A percentile compares a stretch with the other conserved stretches of the same genome.
Conservation (phyloP, 1,140 invertebrate genomes). For the Dysdera silvatica region DNA sequence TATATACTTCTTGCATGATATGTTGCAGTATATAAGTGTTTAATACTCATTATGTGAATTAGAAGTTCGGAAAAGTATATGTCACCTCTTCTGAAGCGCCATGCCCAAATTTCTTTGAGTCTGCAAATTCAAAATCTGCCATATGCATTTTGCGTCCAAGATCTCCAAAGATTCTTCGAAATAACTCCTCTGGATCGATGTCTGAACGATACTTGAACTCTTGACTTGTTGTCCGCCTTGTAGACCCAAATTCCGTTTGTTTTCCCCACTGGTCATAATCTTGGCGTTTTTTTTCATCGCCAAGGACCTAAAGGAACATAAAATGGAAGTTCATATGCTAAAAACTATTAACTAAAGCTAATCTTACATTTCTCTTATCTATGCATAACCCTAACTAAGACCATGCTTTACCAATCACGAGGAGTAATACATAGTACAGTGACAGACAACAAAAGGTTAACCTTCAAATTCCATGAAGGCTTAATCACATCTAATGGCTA, state of each 20-base stretch:
- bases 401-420: too few species aligned
- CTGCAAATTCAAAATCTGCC: slow-evolving; percentile 60
- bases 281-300: slow-evolving; percentile 82
- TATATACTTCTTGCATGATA: too few species aligned
- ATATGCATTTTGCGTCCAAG: slow-evolving; percentile 22
- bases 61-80: not conserved
- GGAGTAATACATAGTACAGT: too few species aligned
- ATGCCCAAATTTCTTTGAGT: slow-evolving; percentile 79
- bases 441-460: too few species aligned
- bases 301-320: slow-evolving; percentile 60
- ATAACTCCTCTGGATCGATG: slow-evolving; percentile 92
- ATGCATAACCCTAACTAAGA: too few species aligned
- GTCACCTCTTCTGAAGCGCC: slow-evolving; percentile 51
- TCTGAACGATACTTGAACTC: slow-evolving; percentile 56
- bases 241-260: slow-evolving; percentile 54
- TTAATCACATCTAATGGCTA: too few species aligned
- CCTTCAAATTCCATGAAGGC: too few species aligned
- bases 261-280: slow-evolving; percentile 92
- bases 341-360: too few species aligned
- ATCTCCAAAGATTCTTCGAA: slow-evolving; percentile 55
- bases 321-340: too few species aligned
- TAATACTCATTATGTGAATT: too few species aligned
- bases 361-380: too few species aligned
- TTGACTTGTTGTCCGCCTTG: slow-evolving; percentile 28
- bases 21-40: too few species aligned